Conservation (phyloP, 2,113 vertebrate species). For the Verasper variegatus region DNA sequence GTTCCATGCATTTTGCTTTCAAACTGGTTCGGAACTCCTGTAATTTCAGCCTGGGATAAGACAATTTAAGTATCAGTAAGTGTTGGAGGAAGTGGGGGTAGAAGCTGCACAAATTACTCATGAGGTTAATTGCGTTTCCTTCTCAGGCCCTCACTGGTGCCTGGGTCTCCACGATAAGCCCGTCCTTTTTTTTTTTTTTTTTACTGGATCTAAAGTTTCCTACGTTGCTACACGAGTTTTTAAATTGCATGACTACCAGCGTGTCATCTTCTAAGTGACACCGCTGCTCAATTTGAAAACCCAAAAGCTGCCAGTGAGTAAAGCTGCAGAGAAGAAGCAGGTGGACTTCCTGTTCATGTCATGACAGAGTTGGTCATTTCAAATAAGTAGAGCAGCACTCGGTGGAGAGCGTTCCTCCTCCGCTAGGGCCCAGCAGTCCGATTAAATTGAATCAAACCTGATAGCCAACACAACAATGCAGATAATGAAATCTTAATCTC, state of each 20-base stretch:
- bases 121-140: conserved; percentile 5
- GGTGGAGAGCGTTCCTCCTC: too few species aligned
- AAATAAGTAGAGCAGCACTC: too few species aligned
- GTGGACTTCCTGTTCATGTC: background rate
- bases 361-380: too few species aligned
- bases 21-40: too few species aligned
- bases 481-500: too few species aligned
- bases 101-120: background rate
- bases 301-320: background rate
- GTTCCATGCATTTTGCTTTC: too few species aligned
- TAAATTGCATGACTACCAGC: background rate
- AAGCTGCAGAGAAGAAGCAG: background rate
- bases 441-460: too few species aligned
- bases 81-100: background rate
- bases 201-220: background rate
- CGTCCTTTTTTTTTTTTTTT: background rate
- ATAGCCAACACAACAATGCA: too few species aligned
- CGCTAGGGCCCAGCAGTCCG: too few species aligned
- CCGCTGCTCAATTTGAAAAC: background rate
- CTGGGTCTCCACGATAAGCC: background rate
- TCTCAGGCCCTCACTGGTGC: background rate
- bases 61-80: too few species aligned
- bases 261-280: background rate
- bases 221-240: background rate
- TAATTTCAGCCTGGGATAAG: too few species aligned